A percentile compares a stretch with the other conserved stretches of the same genome.
These are phyloP conservation scores for Poecilia gillii DNA, from an alignment of 2,797 vertebrate species.

Conservation along the genomic window DNA sequence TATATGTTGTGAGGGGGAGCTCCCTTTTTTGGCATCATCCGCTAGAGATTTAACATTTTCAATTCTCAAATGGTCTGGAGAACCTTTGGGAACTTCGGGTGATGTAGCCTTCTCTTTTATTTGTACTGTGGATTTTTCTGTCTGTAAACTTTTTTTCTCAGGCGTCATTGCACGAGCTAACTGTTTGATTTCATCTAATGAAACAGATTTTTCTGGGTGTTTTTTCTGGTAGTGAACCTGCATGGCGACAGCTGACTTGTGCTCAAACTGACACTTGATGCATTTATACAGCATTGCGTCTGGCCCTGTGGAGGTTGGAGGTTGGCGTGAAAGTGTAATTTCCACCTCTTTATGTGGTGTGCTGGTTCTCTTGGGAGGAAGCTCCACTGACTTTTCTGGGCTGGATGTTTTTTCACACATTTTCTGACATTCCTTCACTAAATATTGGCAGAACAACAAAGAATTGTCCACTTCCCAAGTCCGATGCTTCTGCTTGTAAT, in stretches of 20 bases:
- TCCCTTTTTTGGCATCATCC: slow-evolving; percentile 75
- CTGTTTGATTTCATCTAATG: slow-evolving; percentile 89
- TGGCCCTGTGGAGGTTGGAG: slow-evolving; percentile 68
- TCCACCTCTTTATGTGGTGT: slow-evolving; percentile 73
- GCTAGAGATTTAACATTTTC: slow-evolving; percentile 63
- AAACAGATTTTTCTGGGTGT: slow-evolving; percentile 87
- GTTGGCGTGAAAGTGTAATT: slow-evolving; percentile 70
- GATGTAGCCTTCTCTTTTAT: neutral
- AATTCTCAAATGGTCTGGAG: slow-evolving; percentile 65
- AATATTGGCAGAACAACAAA: slow-evolving; percentile 89
- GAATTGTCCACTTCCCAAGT: slow-evolving; percentile 84
- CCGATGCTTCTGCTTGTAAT: slow-evolving; percentile 90
- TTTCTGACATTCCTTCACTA: slow-evolving; percentile 75
- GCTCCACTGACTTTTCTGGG: slow-evolving; percentile 77
- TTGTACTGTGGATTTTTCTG: neutral
- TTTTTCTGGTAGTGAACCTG: slow-evolving; percentile 92
- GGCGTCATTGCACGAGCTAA: slow-evolving; percentile 67
- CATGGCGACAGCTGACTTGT: slow-evolving; percentile 89
- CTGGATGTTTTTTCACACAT: slow-evolving; percentile 75
- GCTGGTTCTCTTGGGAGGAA: slow-evolving; percentile 77
- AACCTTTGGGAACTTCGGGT: neutral
- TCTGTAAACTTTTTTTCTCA: slow-evolving; percentile 41
- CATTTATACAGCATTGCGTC: slow-evolving; percentile 83
- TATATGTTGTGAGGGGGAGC: slow-evolving; percentile 52
- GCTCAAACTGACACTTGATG: slow-evolving; percentile 87